Percentiles rank a stretch among this genome's conserved stretches.
These are phyloP conservation scores for Yoshiicerus persimilis DNA, from an alignment of 1,140 invertebrate species.

Conservation along the genomic window DNA sequence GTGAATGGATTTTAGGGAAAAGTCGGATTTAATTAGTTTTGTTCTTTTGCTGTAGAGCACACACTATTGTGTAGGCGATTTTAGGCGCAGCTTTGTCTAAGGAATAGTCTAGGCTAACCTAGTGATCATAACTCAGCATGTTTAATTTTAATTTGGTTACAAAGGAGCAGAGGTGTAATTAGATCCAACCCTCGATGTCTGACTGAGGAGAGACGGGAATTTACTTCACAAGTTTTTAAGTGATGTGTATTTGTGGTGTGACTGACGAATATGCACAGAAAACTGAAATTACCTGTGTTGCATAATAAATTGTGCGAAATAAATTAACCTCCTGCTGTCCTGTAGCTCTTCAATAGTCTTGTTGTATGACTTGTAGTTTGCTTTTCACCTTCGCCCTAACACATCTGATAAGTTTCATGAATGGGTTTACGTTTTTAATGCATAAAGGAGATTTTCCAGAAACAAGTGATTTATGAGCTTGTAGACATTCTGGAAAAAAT, in stretches of 20 bases:
- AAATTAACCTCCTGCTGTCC: slow-evolving; percentile 6
- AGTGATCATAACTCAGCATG: not conserved
- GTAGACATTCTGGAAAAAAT: not conserved
- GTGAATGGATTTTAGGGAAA: not conserved
- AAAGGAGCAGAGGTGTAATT: not conserved
- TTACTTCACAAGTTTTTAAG: not conserved
- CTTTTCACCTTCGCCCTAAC: not conserved
- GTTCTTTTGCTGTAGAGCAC: too few relatives aligned
- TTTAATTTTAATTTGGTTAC: not conserved
- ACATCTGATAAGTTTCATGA: not conserved
- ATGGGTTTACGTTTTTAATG: not conserved
- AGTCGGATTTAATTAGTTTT: not conserved
- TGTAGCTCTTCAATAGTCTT: not conserved
- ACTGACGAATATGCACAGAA: not conserved
- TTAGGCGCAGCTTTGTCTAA: not conserved
- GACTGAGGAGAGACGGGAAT: too few relatives aligned
- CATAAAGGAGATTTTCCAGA: not conserved
- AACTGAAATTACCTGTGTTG: not conserved
- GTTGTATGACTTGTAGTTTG: not conserved
- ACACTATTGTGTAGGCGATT: not conserved
- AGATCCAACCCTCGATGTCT: too few relatives aligned
- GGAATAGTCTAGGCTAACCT: not conserved
- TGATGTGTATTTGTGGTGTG: not conserved
- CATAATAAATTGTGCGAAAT: not conserved
- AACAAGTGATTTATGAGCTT: not conserved